Evolutionary conservation across 2,797 vertebrate genomes (phyloP), one percentile per base, ranked within the genome.

Genomic region (Diglossa cyanea): DNA sequence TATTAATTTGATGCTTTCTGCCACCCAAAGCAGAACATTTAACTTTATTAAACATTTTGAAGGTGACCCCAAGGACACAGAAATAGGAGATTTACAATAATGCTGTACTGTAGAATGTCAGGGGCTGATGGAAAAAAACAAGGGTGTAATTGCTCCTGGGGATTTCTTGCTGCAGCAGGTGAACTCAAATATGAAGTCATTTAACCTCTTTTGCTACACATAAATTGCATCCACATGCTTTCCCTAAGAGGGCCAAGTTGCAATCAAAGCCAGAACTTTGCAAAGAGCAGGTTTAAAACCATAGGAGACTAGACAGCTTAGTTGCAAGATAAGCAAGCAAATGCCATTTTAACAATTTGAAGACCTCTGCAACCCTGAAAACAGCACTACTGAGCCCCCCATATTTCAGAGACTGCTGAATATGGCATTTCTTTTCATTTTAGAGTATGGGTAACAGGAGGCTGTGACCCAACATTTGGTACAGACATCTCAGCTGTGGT

Each of bases 211-310:
- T 51, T 62, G 89, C 70, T 90, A 86, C 72, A 83, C 53, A n/a
- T 63, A 93, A 96, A 93, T 91, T 94, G 91, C 84, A 97, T 93
- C 95, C 91, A 95, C 72, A 94, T 94, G 95, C 57, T 82, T 68
- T 60, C 83, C 13, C 15, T 83, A 80, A 80, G 87, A 83, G 35
- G 50, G 73, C 33, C 72, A 88, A 83, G 73, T 10, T 5, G 8
- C 85, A 93, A 83, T 81, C 86, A 86, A 90, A 96, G 55, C 14
- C 76, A 81, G 73, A 81, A 78, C 66, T 92, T 45, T 76, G 55
- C 40, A 78, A 78, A 67, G 21, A 54, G 37, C 47, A 83, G 21
- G 44, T 62, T 92, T 80, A 45, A 77, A 92, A 61, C 55, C 72
- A 80, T 6, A 86, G 53, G 19, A 74, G 21, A 75, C 42, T 51